Evolutionary conservation across 2,888 invertebrate species (phyloP).

Genomic region (Ormyrus nitidulus): DNA sequence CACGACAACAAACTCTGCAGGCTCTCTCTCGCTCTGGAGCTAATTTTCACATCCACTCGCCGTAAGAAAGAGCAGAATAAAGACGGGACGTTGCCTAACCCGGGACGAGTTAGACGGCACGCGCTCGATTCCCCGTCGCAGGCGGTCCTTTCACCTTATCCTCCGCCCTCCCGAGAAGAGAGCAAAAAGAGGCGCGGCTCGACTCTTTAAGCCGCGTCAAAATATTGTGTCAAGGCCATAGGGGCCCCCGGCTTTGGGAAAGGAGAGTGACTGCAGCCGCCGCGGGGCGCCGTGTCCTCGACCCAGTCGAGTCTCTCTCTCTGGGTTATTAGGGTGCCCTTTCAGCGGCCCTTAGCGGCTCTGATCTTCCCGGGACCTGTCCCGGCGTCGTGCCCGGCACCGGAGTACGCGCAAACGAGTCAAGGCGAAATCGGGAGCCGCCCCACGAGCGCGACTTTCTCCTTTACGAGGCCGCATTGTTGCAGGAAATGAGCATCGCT

Average conservation of each 20-base stretch:
- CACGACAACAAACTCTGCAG: conserved; percentile 62
- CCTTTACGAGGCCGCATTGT: not conserved
- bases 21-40: conserved; percentile 26
- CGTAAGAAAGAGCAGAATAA: conserved; percentile 1
- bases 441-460: conserved; percentile 17
- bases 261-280: conserved; percentile 1
- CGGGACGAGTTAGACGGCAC: conserved; percentile 34
- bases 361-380: conserved; percentile 45
- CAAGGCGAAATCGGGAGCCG: not conserved
- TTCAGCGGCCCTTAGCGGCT: conserved; percentile 41
- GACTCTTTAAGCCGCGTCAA: conserved; percentile 60
- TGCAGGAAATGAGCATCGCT: not conserved
- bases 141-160: conserved; percentile 58
- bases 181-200: conserved; percentile 2
- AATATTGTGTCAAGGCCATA: conserved; percentile 70
- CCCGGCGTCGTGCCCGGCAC: not conserved
- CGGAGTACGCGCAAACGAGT: not conserved
- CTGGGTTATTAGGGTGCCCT: conserved; percentile 53
- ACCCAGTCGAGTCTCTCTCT: conserved; percentile 44
- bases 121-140: conserved; percentile 30
- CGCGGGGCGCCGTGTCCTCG: conserved; percentile 52
- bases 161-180: not conserved
- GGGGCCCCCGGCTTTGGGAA: not conserved
- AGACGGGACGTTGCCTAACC: not conserved
- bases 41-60: not conserved